A percentile compares a stretch with the other conserved stretches of the same genome.
phyloP scores from a whole-genome alignment of 2,113 vertebrate genomes.

The Caranx melampygus region DNA sequence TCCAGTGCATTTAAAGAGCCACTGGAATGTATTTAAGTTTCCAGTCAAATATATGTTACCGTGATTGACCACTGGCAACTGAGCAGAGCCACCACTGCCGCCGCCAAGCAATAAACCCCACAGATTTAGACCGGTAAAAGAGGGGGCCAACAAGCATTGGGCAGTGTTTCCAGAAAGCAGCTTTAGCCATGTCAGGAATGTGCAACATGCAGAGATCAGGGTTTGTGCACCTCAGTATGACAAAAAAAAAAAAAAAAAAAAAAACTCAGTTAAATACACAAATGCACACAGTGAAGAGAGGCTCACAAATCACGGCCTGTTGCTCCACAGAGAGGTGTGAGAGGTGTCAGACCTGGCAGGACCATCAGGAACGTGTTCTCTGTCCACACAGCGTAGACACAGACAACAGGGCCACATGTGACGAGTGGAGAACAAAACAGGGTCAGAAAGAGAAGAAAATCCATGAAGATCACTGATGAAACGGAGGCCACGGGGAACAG shows the following conservation, averaged over 20 bases:
- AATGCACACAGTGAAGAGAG: not conserved
- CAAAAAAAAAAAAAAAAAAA: not conserved
- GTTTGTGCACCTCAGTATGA: not conserved
- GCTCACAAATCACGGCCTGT: conserved; percentile 21
- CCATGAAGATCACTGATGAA: conserved; percentile 6
- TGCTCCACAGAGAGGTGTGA: conserved; percentile 2
- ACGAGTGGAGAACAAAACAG: conserved; percentile 25
- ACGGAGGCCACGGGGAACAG: not conserved
- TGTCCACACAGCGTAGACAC: conserved; percentile 1
- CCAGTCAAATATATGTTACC: conserved; percentile 7
- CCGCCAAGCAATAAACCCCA: conserved; percentile 11
- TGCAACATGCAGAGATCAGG: conserved; percentile 2
- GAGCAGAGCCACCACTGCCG: conserved; percentile 12
- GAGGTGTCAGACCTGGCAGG: not conserved
- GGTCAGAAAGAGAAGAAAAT: not conserved
- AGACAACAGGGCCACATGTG: conserved; percentile 16
- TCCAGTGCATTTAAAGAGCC: conserved; percentile 25
- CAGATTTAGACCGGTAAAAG: conserved; percentile 26
- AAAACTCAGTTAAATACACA: too few species aligned
- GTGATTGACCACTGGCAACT: conserved; percentile 28
- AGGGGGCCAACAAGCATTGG: conserved; percentile 4
- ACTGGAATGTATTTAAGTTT: conserved; percentile 19
- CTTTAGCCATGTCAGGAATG: conserved; percentile 31
- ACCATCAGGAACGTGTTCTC: not conserved
- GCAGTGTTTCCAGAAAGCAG: conserved; percentile 34